A percentile compares a stretch with the other conserved stretches of the same genome.
phyloP scores from a whole-genome alignment of 2,888 invertebrate genomes.

The Amorpha juglandis region DNA sequence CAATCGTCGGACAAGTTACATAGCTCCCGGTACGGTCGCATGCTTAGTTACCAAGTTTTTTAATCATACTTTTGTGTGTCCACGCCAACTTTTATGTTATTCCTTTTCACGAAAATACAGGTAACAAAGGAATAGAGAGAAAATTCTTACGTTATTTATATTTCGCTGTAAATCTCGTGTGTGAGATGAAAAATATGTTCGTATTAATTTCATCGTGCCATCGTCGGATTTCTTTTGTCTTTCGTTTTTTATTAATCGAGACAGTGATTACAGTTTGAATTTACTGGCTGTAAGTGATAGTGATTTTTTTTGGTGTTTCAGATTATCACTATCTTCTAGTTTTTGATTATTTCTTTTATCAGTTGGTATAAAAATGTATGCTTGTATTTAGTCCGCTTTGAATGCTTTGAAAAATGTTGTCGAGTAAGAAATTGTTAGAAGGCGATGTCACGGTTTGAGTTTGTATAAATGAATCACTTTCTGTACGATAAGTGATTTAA shows the following conservation, averaged over 20 bases:
- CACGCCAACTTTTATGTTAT: constrained; percentile 53
- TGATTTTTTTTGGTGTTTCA: constrained; percentile 1
- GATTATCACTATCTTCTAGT: neutral
- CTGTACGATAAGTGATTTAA: neutral
- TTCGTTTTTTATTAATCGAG: constrained; percentile 14
- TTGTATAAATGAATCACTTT: no score
- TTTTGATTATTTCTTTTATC: neutral
- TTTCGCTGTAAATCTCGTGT: constrained; percentile 27
- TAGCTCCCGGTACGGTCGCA: constrained; percentile 48
- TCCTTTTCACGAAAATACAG: constrained; percentile 40
- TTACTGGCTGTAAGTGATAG: neutral
- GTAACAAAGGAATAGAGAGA: constrained; percentile 35
- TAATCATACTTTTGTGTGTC: constrained; percentile 60
- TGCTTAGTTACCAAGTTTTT: constrained; percentile 57
- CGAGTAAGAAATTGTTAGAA: no score
- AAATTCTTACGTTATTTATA: constrained; percentile 40
- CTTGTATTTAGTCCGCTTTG: neutral
- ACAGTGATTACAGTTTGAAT: constrained; percentile 1
- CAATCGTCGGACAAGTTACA: constrained; percentile 41
- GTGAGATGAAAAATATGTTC: constrained; percentile 22
- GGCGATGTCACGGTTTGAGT: no score
- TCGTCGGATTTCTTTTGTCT: constrained; percentile 12
- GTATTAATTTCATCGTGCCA: constrained; percentile 24
- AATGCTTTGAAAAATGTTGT: neutral
- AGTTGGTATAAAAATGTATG: neutral